Evolutionary conservation across 2,797 vertebrate species (phyloP), one percentile per base, ranked within the genome.

Genomic region (Phoxinus dragarum): DNA sequence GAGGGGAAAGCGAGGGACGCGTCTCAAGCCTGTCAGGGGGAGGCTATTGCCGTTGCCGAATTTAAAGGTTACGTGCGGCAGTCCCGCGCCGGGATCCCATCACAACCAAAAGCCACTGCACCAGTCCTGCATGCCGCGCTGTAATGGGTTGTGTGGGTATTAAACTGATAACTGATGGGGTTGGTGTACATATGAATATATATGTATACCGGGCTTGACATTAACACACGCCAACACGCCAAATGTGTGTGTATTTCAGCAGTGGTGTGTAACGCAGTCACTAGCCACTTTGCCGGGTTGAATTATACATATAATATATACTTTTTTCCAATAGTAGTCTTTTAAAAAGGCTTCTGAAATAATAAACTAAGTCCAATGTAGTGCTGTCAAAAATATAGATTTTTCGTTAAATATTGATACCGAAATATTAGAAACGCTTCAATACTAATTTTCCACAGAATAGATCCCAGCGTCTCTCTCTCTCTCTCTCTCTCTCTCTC

Each of bases 1-100:
- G 93, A 91, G 91, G 88, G 88, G 86, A 85, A 93, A 92, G 92
- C 91, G 71, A 94, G 91, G 91, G 91, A 89, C 90, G 90, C 87
- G 87, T 88, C 87, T 84, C 80, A 79, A 76, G 87, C 86, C 87
- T 91, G 89, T 88, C 89, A 86, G 71, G 64, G 81, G 88, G 88
- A 89, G 87, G 88, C 88, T 88, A 90, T 91, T 88, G 83, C 86
- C 66, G 56, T 88, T 89, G 86, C 88, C 64, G 86, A 89, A 90
- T 90, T 88, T 87, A 90, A 90, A 90, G 91, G 86, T 88, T 89
- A 89, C 81, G 52, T 82, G 66, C 76, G 49, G 49, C 76, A 10
- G 56, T 85, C 59, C 59, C 87, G 84, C 23, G 42, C 75, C 31
- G 72, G 80, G 69, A 86, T 66, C 81, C 47, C 74, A 80, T n/a